Conservation (phyloP, 2,888 invertebrate genomes). For the Macrophya annulata region DNA sequence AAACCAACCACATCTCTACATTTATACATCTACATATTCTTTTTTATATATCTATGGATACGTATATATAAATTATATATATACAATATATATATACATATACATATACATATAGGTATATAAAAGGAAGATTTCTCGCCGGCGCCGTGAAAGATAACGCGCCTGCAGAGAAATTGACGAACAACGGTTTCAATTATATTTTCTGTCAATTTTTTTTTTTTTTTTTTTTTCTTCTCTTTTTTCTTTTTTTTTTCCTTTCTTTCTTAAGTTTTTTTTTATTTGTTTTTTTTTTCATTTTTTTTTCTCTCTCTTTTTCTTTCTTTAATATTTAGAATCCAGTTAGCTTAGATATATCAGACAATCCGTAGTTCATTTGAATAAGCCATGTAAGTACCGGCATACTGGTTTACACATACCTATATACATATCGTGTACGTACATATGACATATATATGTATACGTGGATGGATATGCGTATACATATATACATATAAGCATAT, state of each 20-base stretch:
- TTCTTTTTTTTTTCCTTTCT: constrained; percentile 60
- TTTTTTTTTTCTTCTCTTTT: constrained; percentile 59
- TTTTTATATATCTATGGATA: neutral
- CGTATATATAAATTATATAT: neutral
- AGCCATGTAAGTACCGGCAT: constrained; percentile 74
- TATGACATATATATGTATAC: neutral
- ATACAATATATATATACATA: neutral
- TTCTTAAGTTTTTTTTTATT: constrained; percentile 58
- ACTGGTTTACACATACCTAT: neutral
- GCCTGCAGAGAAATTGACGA: constrained; percentile 39
- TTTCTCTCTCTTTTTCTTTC: constrained; percentile 57
- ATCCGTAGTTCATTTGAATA: constrained; percentile 76
- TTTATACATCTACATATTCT: neutral
- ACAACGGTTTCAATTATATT: constrained; percentile 53
- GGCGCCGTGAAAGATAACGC: constrained; percentile 20
- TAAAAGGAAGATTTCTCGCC: constrained; percentile 23
- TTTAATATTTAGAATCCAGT: constrained; percentile 77
- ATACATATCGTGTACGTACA: neutral
- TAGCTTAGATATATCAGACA: constrained; percentile 74
- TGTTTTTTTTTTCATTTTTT: constrained; percentile 61
- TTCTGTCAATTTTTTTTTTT: constrained; percentile 37
- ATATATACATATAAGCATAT: neutral
- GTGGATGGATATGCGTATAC: neutral
- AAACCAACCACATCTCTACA: neutral
- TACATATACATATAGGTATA: neutral